phyloP scores from a whole-genome alignment of 92 coral and sea anemone species.

The Porites evermanni region DNA sequence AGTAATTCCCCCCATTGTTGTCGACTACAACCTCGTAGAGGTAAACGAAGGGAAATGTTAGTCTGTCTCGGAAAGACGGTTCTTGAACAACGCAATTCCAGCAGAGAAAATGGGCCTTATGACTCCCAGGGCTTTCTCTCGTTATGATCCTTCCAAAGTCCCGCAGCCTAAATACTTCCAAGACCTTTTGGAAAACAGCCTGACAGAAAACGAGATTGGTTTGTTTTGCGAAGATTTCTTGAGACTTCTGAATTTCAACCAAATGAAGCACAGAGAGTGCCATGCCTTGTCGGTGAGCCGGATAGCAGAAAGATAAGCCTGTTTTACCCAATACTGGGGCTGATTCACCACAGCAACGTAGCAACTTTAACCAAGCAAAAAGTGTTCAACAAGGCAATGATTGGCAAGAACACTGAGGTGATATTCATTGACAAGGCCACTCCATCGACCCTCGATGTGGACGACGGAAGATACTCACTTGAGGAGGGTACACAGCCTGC shows the following conservation, averaged over 20 bases:
- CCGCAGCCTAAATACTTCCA: not conserved
- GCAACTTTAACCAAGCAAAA: conserved; percentile 29
- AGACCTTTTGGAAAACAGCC: conserved; percentile 4
- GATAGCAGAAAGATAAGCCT: conserved; percentile 42
- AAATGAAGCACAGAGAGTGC: conserved; percentile 11
- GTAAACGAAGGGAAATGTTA: conserved; percentile 44
- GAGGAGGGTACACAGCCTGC: not conserved
- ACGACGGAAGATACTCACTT: conserved; percentile 32
- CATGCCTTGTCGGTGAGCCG: conserved; percentile 26
- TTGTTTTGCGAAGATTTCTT: conserved; percentile 41
- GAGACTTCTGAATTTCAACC: conserved; percentile 13
- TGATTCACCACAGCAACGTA: conserved; percentile 32
- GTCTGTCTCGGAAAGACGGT: conserved; percentile 38
- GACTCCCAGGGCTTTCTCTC: conserved; percentile 3
- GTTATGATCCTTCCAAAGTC: not conserved
- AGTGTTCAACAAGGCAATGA: conserved; percentile 60
- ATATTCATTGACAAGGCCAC: conserved; percentile 48
- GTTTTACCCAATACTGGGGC: conserved; percentile 26
- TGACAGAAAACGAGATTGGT: conserved; percentile 1
- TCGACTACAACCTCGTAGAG: conserved; percentile 52
- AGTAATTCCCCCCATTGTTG: conserved; percentile 42
- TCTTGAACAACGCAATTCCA: conserved; percentile 21
- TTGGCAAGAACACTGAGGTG: conserved; percentile 23
- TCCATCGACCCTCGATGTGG: conserved; percentile 29
- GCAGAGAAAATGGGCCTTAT: conserved; percentile 20